These are phyloP conservation scores for Sericinus montela DNA, from an alignment of 2,888 invertebrate genomes.

Conservation along the genomic window DNA sequence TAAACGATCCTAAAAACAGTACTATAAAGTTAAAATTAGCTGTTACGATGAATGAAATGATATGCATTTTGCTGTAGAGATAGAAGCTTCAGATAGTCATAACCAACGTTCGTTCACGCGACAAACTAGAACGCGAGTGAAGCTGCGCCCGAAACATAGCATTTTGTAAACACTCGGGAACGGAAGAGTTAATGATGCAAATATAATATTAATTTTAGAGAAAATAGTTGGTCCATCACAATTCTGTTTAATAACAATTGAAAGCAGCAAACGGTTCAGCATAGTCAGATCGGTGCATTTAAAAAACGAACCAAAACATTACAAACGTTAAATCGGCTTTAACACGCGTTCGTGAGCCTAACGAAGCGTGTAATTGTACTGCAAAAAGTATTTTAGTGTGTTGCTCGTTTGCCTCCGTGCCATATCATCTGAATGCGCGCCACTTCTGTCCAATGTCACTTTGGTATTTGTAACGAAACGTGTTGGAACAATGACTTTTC, in stretches of 20 bases:
- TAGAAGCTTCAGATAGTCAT: no score
- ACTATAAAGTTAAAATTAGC: no score
- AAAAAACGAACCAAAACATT: slow-evolving; percentile 14
- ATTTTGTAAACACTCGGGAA: no score
- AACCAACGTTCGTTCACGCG: no score
- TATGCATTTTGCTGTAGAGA: no score
- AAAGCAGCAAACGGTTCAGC: background rate
- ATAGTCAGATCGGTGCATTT: background rate
- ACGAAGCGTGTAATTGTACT: slow-evolving; percentile 19
- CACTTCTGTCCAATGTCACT: background rate
- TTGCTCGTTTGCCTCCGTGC: slow-evolving; percentile 6
- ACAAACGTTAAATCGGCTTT: slow-evolving; percentile 13
- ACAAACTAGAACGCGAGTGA: no score
- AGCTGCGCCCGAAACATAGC: no score
- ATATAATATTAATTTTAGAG: no score
- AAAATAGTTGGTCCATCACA: no score
- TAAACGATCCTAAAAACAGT: no score
- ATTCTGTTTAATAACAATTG: background rate
- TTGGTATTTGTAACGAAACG: background rate
- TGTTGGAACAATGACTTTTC: background rate
- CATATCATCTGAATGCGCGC: slow-evolving; percentile 10
- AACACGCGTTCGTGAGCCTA: slow-evolving; percentile 13
- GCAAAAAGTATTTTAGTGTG: slow-evolving; percentile 21
- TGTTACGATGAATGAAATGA: no score
- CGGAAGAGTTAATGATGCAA: no score